phyloP scores from a whole-genome alignment of 1,140 invertebrate species.

The Parapsyche elsis region DNA sequence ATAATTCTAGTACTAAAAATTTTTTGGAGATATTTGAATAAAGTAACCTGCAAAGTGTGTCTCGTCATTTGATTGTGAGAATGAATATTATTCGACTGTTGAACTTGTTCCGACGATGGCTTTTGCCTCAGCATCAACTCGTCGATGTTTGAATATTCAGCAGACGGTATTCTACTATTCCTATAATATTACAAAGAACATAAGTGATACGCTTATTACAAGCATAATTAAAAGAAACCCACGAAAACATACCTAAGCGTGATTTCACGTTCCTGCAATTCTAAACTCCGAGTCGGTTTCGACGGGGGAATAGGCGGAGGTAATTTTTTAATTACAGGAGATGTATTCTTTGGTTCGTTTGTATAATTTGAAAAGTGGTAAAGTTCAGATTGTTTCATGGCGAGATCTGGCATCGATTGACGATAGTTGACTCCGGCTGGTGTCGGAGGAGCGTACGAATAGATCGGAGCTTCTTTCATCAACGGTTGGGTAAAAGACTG shows the following conservation, averaged over 20 bases:
- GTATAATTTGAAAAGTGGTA: slow-evolving; percentile 49
- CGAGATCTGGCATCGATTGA: slow-evolving; percentile 77
- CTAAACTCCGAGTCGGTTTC: slow-evolving; percentile 65
- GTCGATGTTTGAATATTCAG: slow-evolving; percentile 66
- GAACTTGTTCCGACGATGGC: slow-evolving; percentile 59
- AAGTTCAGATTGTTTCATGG: slow-evolving; percentile 65
- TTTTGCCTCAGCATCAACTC: slow-evolving; percentile 67
- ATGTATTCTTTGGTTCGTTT: slow-evolving; percentile 58
- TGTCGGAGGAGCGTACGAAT: slow-evolving; percentile 56
- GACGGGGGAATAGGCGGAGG: slow-evolving; percentile 67
- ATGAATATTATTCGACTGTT: slow-evolving; percentile 60
- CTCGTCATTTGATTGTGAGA: slow-evolving; percentile 77
- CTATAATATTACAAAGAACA: slow-evolving; percentile 60
- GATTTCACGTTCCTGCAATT: slow-evolving; percentile 64
- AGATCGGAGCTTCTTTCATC: slow-evolving; percentile 58
- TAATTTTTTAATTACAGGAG: slow-evolving; percentile 58
- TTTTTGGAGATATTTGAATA: too few species aligned
- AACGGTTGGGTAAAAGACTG: slow-evolving; percentile 58
- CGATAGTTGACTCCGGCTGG: slow-evolving; percentile 67
- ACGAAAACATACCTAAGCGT: slow-evolving; percentile 62
- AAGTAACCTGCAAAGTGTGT: slow-evolving; percentile 74
- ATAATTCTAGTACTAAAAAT: too few species aligned
- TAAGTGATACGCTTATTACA: background rate
- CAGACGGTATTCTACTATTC: slow-evolving; percentile 71
- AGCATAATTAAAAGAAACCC: background rate